phyloP scores from a whole-genome alignment of 1,140 invertebrate genomes.

The Pristionchus pacificus region DNA sequence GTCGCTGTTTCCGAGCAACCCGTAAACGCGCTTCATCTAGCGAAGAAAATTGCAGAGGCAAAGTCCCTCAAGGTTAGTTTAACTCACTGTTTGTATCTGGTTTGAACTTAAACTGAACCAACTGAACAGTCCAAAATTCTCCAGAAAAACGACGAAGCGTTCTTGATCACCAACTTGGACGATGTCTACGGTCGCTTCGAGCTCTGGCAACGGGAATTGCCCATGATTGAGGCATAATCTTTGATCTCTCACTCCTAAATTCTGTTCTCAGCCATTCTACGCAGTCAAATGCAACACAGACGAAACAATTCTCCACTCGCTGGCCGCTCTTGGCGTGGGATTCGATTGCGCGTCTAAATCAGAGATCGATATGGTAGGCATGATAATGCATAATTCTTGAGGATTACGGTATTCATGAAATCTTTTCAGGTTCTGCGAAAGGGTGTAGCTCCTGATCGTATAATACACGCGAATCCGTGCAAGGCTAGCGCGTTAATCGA shows the following conservation, averaged over 20 bases:
- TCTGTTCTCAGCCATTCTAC: slow-evolving; percentile 77
- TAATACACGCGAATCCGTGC: slow-evolving; percentile 96
- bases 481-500: slow-evolving; percentile 87
- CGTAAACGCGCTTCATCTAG: too few relatives aligned
- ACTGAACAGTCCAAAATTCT: too few relatives aligned
- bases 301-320: slow-evolving; percentile 72
- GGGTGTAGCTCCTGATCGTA: slow-evolving; percentile 64
- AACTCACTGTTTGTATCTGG: not conserved
- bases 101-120: not conserved
- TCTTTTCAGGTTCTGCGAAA: too few relatives aligned
- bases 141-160: slow-evolving; percentile 33
- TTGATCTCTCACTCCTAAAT: not conserved
- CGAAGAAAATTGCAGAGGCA: not conserved
- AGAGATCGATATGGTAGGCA: slow-evolving; percentile 55
- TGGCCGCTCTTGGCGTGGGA: slow-evolving; percentile 78
- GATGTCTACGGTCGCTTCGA: slow-evolving; percentile 25
- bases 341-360: slow-evolving; percentile 96
- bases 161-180: slow-evolving; percentile 32
- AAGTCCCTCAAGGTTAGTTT: not conserved
- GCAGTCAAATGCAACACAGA: slow-evolving; percentile 96
- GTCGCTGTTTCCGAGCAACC: too few relatives aligned
- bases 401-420: not conserved
- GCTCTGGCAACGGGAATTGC: slow-evolving; percentile 19
- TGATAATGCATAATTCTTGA: too few relatives aligned
- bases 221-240: slow-evolving; percentile 13